Base-by-base conservation (phyloP, 2,113 vertebrate genomes). In the Columba janthina region DNA sequence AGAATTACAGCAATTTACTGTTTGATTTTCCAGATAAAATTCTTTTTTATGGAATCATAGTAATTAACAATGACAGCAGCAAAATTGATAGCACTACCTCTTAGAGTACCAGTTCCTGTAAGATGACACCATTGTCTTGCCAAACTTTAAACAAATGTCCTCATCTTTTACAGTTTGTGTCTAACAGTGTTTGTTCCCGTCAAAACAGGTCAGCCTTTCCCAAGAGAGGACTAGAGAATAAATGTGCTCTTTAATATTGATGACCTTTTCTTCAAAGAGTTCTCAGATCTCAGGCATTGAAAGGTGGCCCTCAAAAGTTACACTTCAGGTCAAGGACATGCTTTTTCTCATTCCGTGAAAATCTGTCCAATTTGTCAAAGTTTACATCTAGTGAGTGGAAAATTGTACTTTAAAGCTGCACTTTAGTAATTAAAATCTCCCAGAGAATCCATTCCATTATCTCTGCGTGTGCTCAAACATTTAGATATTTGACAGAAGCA, bases 1-100 rank as follows among this genome's bases (percentile, higher is more conserved):
- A 81, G 44, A 91, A 92, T 85, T 67, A 94, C 5, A 8, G 62
- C 50, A 91, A 93, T 88, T 93, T 79, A 79, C 50, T 79, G 58
- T 69, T 92, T 95, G 73, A 62, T 93, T 94, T 95, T 82, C 66
- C 62, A 96, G 74, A 91, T 61, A 93, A 86, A 72, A 65, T 74
- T 84, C 6, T 85, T 93, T 93, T 78, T 87, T 69, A 91, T 64
- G 44, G 54, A 94, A 76, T 53, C 54, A 69, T 4, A 82, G 71
- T 65, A 85, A 94, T 93, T 91, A 95, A 65, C 32, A 60, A 70
- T 66, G 78, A 88, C 71, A 85, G 58, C 31, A 83, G 50, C 11
- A 93, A 93, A 88, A 88, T 4, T 73, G 71, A 85, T 73, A 85
- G 50, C 19, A 54, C 24, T 50, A n/a, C 12, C 85, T 85, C 81